Conservation (phyloP, 2,797 vertebrate species). For the Sarcoramphus papa region DNA sequence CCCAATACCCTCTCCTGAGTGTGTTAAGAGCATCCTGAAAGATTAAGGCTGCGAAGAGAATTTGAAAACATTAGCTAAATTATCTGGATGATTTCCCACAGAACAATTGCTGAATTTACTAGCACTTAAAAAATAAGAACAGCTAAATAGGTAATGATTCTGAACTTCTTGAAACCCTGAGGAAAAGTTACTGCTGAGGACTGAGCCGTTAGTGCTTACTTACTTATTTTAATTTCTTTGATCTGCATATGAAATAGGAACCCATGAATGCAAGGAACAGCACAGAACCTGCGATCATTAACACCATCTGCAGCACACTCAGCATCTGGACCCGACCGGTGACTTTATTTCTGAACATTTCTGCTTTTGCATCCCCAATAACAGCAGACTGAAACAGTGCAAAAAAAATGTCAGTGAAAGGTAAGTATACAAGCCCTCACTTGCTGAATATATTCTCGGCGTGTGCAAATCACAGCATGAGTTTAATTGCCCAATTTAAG, state of each 20-base stretch:
- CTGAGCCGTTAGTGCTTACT: neutral
- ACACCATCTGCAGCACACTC: conserved; percentile 63
- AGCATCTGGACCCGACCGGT: conserved; percentile 72
- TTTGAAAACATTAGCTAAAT: neutral
- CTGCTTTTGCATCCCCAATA: conserved; percentile 83
- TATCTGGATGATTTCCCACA: neutral
- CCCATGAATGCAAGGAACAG: conserved; percentile 76
- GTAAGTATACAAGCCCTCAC: neutral
- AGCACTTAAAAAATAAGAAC: neutral
- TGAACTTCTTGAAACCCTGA: neutral
- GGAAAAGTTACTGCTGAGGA: neutral
- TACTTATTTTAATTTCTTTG: conserved; percentile 60
- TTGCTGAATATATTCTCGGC: neutral
- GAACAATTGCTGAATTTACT: neutral
- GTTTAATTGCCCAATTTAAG: neutral
- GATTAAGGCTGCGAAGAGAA: neutral
- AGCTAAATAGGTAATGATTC: neutral
- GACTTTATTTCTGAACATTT: conserved; percentile 81
- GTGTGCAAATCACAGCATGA: neutral
- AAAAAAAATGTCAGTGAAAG: neutral
- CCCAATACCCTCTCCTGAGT: neutral
- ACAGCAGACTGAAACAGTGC: conserved; percentile 77
- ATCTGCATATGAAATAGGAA: conserved; percentile 64
- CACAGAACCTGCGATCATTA: conserved; percentile 73
- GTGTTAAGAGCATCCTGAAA: neutral